Conservation (phyloP, 2,888 invertebrate species). For the Drosophila borealis region DNA sequence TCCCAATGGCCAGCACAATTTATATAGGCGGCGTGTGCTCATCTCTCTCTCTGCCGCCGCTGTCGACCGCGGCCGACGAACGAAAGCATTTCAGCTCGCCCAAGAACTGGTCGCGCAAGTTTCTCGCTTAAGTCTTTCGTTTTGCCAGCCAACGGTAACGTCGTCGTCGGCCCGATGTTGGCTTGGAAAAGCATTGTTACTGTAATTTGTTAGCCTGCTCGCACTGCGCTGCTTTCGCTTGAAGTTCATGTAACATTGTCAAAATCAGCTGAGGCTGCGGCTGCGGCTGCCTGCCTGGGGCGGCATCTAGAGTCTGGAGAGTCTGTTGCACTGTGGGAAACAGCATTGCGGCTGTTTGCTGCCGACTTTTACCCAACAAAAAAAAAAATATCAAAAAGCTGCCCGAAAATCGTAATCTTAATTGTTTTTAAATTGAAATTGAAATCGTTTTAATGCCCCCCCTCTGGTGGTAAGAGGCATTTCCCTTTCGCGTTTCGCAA, state of each 20-base stretch:
- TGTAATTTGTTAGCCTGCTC: conserved; percentile 69
- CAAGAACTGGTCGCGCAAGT: conserved; percentile 75
- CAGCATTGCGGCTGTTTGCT: background rate
- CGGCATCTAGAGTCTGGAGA: conserved; percentile 13
- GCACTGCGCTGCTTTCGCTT: conserved; percentile 76
- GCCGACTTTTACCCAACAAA: conserved; percentile 62
- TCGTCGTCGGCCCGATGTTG: conserved; percentile 31
- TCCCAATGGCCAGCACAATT: conserved; percentile 85
- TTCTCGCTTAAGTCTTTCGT: conserved; percentile 82
- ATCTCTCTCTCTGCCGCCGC: conserved; percentile 64
- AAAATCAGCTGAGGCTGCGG: conserved; percentile 63
- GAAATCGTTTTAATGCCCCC: conserved; percentile 50
- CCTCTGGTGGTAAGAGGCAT: conserved; percentile 66
- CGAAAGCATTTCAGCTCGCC: conserved; percentile 63
- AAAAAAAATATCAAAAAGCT: conserved; percentile 13
- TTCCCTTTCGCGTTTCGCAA: conserved; percentile 70
- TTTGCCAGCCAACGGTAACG: conserved; percentile 69
- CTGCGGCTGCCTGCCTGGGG: conserved; percentile 18
- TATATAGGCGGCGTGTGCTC: conserved; percentile 84
- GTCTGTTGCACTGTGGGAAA: conserved; percentile 51
- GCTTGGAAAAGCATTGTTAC: conserved; percentile 70
- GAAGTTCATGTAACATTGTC: conserved; percentile 84
- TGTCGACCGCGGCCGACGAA: conserved; percentile 40
- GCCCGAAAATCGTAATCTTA: conserved; percentile 65
- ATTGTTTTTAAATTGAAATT: conserved; percentile 74